Base-by-base conservation (phyloP, 1,140 invertebrate species). In the Drosophila obscura region DNA sequence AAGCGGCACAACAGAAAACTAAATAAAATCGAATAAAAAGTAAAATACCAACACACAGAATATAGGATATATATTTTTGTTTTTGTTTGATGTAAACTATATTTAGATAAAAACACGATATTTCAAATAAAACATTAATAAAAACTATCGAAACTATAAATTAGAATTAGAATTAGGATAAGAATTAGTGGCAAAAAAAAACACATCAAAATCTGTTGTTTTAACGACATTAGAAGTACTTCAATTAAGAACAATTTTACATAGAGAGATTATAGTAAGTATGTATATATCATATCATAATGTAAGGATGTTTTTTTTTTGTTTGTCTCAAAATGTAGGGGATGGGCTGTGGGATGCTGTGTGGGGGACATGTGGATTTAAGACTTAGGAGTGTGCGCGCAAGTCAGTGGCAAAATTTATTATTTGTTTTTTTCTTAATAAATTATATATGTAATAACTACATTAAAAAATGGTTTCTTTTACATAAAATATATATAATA, bases 21-120 rank as follows among this genome's bases (percentile, higher is more conserved):
- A 60, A 53, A 64, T 79, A 62, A 72, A 81, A 59, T 73, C 35
- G 35, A 39, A 39, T 39, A 39, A 39, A 67, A 87, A 88, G 77
- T 82, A 82, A 66, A 87, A 82, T 87, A 82, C 82, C 82, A 87
- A 88, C 83, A 87, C 82, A 82, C 79, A 87, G 82, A 69, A 75
- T 82, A 75, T 82, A 77, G 68, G 82, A 79, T 68, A 81, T 85
- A 80, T 75, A 62, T 85, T 74, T 50, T 68, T 87, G 64, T 80
- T 53, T 74, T 63, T 77, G 9, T 39, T 39, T 39, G 9, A 39
- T 52, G 64, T 76, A 77, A 87, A 87, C 82, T 82, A 87, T 87
- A 87, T 87, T 87, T 87, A 53, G 77, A 75, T 62, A 85, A 84
- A 73, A 71, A 80, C 64, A 77, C 67, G 55, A 69, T 85, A 71